These are phyloP conservation scores for Apostichopus parvimensis DNA, from an alignment of 35 echinoderm and acorn worm genomes.

Conservation along the genomic window DNA sequence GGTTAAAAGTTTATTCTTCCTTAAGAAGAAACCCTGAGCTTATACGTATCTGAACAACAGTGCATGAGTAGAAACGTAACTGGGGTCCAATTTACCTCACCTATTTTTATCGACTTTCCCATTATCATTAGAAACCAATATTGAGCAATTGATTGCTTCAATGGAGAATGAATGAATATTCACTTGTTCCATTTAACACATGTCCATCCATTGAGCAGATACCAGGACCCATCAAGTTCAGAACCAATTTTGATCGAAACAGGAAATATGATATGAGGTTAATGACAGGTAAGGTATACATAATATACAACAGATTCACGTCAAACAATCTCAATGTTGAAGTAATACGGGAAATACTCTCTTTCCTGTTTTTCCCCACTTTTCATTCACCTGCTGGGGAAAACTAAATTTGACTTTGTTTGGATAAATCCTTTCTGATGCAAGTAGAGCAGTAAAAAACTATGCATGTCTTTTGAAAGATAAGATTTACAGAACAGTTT, in stretches of 20 bases:
- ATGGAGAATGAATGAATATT: too few species aligned
- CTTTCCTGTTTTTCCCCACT: conserved; percentile 45
- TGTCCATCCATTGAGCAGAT: not conserved
- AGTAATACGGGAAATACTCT: conserved; percentile 41
- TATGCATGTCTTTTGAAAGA: too few species aligned
- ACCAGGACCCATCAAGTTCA: conserved; percentile 18
- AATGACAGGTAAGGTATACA: conserved; percentile 41
- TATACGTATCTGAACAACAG: too few species aligned
- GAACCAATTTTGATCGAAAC: conserved; percentile 28
- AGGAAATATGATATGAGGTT: conserved; percentile 42
- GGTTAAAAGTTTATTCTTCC: too few species aligned
- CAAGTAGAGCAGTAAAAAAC: not conserved
- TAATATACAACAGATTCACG: conserved; percentile 18
- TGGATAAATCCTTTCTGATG: not conserved
- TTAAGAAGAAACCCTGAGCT: too few species aligned
- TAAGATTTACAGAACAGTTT: too few species aligned
- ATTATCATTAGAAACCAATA: too few species aligned
- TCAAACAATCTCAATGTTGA: conserved; percentile 18
- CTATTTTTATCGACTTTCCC: too few species aligned
- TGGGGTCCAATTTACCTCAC: too few species aligned
- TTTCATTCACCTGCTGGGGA: conserved; percentile 36
- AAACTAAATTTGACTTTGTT: not conserved
- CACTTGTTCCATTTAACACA: not conserved
- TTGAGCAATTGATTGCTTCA: too few species aligned
- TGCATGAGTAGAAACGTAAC: too few species aligned